Evolutionary conservation across 1,140 invertebrate species (phyloP).

Genomic region (Trichonephila clavata): DNA sequence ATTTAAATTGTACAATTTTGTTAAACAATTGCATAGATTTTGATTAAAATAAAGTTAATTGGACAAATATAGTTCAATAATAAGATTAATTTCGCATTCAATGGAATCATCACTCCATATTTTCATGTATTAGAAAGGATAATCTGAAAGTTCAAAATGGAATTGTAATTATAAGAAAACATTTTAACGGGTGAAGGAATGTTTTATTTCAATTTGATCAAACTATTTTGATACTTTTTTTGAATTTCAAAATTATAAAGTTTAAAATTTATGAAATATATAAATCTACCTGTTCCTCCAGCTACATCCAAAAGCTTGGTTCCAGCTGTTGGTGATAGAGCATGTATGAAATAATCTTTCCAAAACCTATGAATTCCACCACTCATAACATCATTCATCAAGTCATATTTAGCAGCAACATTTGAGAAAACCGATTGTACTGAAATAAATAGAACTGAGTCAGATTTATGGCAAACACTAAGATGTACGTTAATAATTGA

Average conservation of each 20-base stretch:
- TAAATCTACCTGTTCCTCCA: constrained; percentile 91
- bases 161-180: too few species aligned
- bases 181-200: too few species aligned
- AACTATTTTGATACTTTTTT: neutral
- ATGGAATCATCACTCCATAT: too few species aligned
- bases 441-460: constrained; percentile 81
- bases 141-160: too few species aligned
- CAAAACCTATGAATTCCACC: constrained; percentile 96
- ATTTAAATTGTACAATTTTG: too few species aligned
- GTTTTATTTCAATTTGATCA: too few species aligned
- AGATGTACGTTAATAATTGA: neutral
- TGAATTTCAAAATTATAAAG: neutral
- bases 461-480: neutral
- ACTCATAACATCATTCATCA: constrained; percentile 99
- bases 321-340: constrained; percentile 88
- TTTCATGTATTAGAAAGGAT: too few species aligned
- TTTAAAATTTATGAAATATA: neutral
- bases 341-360: constrained; percentile 96
- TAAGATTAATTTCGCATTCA: too few species aligned
- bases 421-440: constrained; percentile 96
- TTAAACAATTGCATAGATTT: too few species aligned
- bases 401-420: constrained; percentile 96
- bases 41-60: too few species aligned
- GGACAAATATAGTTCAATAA: too few species aligned
- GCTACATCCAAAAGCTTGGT: constrained; percentile 96